phyloP scores from a whole-genome alignment of 1,140 invertebrate species.

The Listronotus bonariensis region DNA sequence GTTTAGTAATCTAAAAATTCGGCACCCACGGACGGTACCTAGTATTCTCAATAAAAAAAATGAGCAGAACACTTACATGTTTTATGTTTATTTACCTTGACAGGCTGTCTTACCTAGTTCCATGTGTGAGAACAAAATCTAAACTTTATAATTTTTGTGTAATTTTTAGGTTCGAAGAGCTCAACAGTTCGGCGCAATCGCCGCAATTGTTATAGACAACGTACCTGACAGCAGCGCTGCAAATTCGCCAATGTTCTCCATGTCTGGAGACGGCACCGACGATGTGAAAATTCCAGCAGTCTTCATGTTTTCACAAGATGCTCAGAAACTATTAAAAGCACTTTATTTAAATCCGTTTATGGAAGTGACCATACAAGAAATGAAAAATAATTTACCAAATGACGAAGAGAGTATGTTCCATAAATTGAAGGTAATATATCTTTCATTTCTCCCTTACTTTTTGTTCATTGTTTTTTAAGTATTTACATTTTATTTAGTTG shows the following conservation, averaged over 20 bases:
- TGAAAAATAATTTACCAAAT: conserved; percentile 48
- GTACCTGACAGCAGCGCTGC: conserved; percentile 71
- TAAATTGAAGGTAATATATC: conserved; percentile 51
- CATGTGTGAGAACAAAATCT: too few species aligned
- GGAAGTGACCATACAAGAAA: conserved; percentile 60
- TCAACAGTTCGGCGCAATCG: conserved; percentile 82
- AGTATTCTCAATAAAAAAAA: too few species aligned
- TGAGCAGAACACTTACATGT: too few species aligned
- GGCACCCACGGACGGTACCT: too few species aligned
- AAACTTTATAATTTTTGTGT: not conserved
- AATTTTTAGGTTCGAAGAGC: conserved; percentile 62
- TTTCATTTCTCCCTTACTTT: not conserved
- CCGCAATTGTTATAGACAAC: conserved; percentile 90
- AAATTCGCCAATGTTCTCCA: conserved; percentile 85
- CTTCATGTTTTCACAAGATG: conserved; percentile 87
- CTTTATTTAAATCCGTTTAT: conserved; percentile 59
- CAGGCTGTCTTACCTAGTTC: too few species aligned
- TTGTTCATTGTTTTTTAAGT: not conserved
- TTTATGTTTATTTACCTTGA: too few species aligned
- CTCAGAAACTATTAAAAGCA: conserved; percentile 65
- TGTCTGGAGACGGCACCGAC: conserved; percentile 91
- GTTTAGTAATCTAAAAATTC: too few species aligned
- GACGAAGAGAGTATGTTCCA: conserved; percentile 55
- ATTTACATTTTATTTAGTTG: too few species aligned
- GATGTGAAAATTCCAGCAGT: conserved; percentile 90